A percentile compares a stretch with the other conserved stretches of the same genome.
Evolutionary conservation across 2,797 vertebrate genomes (phyloP).

Genomic region (Danio tinwini): DNA sequence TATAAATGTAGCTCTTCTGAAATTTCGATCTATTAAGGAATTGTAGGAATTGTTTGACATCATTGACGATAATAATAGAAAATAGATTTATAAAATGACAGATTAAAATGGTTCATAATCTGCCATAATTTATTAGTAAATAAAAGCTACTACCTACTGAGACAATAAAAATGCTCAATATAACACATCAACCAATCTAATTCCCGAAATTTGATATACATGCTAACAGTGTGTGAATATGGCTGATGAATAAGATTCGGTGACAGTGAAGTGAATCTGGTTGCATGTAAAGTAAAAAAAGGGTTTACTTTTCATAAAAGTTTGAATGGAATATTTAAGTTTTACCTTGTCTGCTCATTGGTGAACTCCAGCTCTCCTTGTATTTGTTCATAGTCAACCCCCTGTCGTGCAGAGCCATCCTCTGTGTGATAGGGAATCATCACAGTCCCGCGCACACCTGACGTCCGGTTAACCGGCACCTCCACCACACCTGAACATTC

Average conservation of each 20-base stretch:
- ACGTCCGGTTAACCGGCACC: constrained; percentile 87
- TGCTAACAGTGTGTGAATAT: not conserved
- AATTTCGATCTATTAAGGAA: no score
- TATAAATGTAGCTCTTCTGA: no score
- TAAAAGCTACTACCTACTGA: constrained; percentile 61
- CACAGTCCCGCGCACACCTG: constrained; percentile 89
- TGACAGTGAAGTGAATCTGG: not conserved
- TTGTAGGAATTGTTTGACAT: no score
- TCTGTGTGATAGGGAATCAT: constrained; percentile 88
- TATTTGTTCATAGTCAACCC: constrained; percentile 88
- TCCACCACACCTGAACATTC: constrained; percentile 88
- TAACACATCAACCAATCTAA: constrained; percentile 11
- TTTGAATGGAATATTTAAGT: not conserved
- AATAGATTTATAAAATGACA: no score
- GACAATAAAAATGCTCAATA: constrained; percentile 55
- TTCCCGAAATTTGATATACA: not conserved
- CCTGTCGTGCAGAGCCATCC: constrained; percentile 86
- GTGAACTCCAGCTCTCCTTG: constrained; percentile 89
- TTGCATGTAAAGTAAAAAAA: not conserved
- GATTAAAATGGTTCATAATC: not conserved
- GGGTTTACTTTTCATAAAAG: not conserved
- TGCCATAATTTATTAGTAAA: not conserved
- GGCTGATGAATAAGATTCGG: not conserved
- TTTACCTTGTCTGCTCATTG: constrained; percentile 92
- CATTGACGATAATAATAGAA: no score